These are phyloP conservation scores for Clamator glandarius DNA, from an alignment of 2,797 vertebrate species.

Conservation along the genomic window DNA sequence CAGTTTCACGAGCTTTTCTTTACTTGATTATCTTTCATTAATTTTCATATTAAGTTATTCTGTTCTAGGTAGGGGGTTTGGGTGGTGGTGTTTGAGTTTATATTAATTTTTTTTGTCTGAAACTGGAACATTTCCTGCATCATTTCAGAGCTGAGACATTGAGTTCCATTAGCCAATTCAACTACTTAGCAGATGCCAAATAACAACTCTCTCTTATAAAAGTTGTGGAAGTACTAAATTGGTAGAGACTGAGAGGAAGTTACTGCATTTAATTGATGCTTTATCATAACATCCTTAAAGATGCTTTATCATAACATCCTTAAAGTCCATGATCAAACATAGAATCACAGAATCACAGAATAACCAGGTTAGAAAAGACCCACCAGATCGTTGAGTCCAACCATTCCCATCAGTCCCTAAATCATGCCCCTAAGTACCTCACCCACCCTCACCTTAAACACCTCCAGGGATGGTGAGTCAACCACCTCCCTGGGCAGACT, in stretches of 20 bases:
- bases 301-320: slow-evolving; percentile 20
- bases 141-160: background rate
- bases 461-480: no score
- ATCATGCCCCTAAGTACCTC: no score
- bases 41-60: background rate
- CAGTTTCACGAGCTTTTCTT: background rate
- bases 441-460: no score
- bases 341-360: no score
- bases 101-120: background rate
- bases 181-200: background rate
- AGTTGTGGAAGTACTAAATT: slow-evolving; percentile 25
- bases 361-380: no score
- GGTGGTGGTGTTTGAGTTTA: background rate
- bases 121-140: background rate
- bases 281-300: slow-evolving; percentile 10
- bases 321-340: slow-evolving; percentile 14
- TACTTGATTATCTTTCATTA: background rate
- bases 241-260: slow-evolving; percentile 17
- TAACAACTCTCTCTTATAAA: background rate
- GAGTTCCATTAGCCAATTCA: background rate
- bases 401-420: no score
- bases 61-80: background rate
- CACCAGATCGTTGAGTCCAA: no score
- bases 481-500: no score
- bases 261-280: slow-evolving; percentile 24